Percentiles rank a stretch among this genome's conserved stretches.
Evolutionary conservation across 2,113 vertebrate genomes (phyloP).

Genomic region (Gyps fulvus): DNA sequence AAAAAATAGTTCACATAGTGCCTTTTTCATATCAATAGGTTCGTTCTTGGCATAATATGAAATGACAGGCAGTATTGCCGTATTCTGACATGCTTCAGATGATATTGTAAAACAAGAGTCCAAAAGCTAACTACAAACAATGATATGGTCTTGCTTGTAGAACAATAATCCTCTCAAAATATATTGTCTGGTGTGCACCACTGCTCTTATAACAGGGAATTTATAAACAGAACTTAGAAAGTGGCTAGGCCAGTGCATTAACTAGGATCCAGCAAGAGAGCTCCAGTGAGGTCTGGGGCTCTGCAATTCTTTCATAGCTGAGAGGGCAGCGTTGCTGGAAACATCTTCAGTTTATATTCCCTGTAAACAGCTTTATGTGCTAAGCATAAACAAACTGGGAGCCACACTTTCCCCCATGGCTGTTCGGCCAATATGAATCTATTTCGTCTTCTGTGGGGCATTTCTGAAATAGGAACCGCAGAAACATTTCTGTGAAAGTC

Average conservation of each 20-base stretch:
- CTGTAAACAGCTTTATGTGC: background rate
- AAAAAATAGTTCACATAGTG: background rate
- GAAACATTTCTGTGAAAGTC: background rate
- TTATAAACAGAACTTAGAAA: background rate
- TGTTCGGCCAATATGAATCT: background rate
- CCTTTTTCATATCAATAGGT: background rate
- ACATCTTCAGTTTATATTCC: background rate
- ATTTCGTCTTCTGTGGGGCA: background rate
- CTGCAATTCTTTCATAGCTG: background rate
- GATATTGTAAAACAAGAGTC: background rate
- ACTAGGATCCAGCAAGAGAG: background rate
- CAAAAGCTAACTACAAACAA: background rate
- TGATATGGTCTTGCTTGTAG: background rate
- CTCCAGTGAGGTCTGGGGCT: background rate
- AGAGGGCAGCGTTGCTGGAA: background rate
- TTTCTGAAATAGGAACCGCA: background rate
- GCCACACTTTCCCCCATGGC: background rate
- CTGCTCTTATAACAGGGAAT: background rate
- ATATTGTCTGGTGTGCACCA: background rate
- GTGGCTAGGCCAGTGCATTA: background rate
- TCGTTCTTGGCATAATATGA: background rate
- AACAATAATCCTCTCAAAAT: background rate
- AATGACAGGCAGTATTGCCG: background rate
- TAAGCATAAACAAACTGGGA: background rate
- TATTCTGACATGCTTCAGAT: background rate